Evolutionary conservation across 2,113 vertebrate genomes (phyloP), one percentile per base, ranked within the genome.

Genomic region (Urocynchramus pylzowi): DNA sequence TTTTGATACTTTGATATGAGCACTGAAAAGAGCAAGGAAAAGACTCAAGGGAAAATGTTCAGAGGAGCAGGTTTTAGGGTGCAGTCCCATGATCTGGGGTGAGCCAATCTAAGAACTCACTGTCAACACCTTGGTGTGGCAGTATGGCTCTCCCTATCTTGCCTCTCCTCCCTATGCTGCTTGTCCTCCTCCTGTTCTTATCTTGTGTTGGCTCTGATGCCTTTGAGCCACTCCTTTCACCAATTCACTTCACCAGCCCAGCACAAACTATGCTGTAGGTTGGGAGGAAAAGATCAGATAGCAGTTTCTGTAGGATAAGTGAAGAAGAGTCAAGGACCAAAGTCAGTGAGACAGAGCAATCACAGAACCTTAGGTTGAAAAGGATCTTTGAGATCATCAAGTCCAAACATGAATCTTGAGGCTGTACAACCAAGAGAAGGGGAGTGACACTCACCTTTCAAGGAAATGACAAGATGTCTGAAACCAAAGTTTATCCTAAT

Each of bases 101-200:
- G 56, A 93, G 28, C 27, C 9, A 14, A 68, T 22, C 47, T 74
- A 50, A 65, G 16, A 82, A 47, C 14, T 50, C 21, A 28, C 7
- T 84, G 39, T 45, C 39, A 20, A 54, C 47, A 59, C 31, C n/a
- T 33, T 64, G 47, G 13, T 50, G 13, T 35, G 33, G 67, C 31
- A 41, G 5, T 53, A 28, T 33, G 30, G 70, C 57, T 83, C 49
- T 91, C 44, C n/a, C 31, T 67, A 30, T 41, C 37, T 85, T 64
- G 13, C 17, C 33, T 70, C 54, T 84, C 52, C 69, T 82, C 57
- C 22, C 41, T 11, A 0, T 2, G 13, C 13, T 28, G 28, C 37
- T 79, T 0, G 0, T 23, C 11, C 3, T 8, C 5, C 19, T 31
- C 21, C 7, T 39, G 16, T n/a, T 28, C 39, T 89, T 88, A 50